Conservation (phyloP, 2,113 vertebrate genomes). For the Platichthys stellatus region DNA sequence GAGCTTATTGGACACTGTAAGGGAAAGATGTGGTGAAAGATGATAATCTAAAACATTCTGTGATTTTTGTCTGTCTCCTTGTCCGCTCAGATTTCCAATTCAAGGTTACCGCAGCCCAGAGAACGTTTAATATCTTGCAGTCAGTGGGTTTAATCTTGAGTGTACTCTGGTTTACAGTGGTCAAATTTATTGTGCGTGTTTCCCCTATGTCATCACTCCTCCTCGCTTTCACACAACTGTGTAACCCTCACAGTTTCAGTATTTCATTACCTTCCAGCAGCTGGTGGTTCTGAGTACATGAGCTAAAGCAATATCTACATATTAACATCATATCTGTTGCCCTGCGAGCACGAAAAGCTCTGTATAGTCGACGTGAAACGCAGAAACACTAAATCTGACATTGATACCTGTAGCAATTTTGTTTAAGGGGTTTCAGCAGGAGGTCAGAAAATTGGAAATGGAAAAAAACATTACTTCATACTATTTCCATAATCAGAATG, state of each 20-base stretch:
- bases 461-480: conserved; percentile 35
- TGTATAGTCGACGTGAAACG: conserved; percentile 15
- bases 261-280: conserved; percentile 46
- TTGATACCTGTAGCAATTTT: conserved; percentile 4
- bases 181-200: conserved; percentile 31
- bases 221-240: conserved; percentile 27
- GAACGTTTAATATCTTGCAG: conserved; percentile 8
- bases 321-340: conserved; percentile 34
- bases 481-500: conserved; percentile 36
- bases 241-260: conserved; percentile 27
- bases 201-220: conserved; percentile 47
- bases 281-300: conserved; percentile 27
- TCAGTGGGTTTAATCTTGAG: background rate
- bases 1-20: conserved; percentile 27
- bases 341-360: conserved; percentile 14
- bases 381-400: conserved; percentile 9
- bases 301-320: conserved; percentile 33
- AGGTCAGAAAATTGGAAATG: conserved; percentile 7
- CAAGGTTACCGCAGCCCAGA: conserved; percentile 3
- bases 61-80: background rate
- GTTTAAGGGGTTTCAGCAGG: conserved; percentile 13
- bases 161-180: conserved; percentile 27
- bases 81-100: conserved; percentile 25
- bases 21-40: conserved; percentile 38
- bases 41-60: conserved; percentile 30